phyloP scores from a whole-genome alignment of 35 echinoderm and acorn worm genomes.

The Acanthaster planci region DNA sequence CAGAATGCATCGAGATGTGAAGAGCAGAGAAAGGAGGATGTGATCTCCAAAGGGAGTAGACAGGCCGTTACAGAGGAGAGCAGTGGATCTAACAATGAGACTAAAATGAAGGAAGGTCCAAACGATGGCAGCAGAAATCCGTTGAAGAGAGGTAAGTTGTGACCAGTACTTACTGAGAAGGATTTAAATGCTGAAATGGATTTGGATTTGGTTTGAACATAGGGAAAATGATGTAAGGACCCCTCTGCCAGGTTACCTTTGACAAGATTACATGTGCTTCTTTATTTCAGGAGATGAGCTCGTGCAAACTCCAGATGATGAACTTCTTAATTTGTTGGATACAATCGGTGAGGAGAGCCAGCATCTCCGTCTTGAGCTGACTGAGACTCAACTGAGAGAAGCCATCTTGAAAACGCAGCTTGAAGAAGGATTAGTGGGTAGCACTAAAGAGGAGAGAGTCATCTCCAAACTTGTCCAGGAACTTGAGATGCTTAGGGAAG shows the following conservation, averaged over 20 bases:
- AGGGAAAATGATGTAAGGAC: no score
- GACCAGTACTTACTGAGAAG: no score
- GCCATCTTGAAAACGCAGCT: slow-evolving; percentile 35
- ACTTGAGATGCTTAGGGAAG: slow-evolving; percentile 62
- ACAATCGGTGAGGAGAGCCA: slow-evolving; percentile 56
- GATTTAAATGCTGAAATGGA: no score
- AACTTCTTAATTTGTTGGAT: slow-evolving; percentile 58
- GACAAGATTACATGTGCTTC: not conserved
- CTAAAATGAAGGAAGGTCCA: not conserved
- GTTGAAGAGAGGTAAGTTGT: no score
- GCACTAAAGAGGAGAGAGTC: slow-evolving; percentile 50
- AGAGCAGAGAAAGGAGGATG: not conserved
- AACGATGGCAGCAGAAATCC: not conserved
- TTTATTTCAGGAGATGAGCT: not conserved
- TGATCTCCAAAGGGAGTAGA: not conserved
- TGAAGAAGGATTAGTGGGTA: slow-evolving; percentile 19
- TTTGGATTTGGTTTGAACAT: no score
- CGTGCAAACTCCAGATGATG: slow-evolving; percentile 35
- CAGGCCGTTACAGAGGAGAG: no score
- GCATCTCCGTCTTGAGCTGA: slow-evolving; percentile 52
- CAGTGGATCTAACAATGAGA: no score
- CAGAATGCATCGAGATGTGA: not conserved
- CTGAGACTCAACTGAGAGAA: slow-evolving; percentile 54
- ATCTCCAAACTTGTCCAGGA: slow-evolving; percentile 64
- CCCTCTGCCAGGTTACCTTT: no score